Conservation (phyloP, 1,140 invertebrate genomes). For the Hyles vespertilio region DNA sequence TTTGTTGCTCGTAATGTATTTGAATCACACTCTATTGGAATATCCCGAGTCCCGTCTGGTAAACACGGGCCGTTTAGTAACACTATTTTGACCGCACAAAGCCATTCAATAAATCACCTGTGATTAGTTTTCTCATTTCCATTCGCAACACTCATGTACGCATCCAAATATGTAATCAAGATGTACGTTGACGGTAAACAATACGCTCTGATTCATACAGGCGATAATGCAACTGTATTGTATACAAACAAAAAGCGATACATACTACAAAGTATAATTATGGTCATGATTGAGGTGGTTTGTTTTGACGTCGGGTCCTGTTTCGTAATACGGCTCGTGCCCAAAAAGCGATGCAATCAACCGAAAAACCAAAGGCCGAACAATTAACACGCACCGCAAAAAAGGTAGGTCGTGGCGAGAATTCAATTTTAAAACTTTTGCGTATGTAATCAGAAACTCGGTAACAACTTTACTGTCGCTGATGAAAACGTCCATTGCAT, state of each 20-base stretch:
- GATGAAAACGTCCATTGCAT: background rate
- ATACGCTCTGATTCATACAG: constrained; percentile 48
- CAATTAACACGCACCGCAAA: constrained; percentile 22
- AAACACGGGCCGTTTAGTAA: too few relatives aligned
- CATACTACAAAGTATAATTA: background rate
- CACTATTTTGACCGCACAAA: too few relatives aligned
- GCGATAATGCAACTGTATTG: constrained; percentile 49
- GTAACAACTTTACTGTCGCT: background rate
- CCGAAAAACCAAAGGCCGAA: constrained; percentile 20
- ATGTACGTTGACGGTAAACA: constrained; percentile 42
- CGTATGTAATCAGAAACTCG: constrained; percentile 19
- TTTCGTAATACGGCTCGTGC: constrained; percentile 14
- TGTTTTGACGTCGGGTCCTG: background rate
- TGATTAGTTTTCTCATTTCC: constrained; percentile 33
- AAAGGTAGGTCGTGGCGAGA: constrained; percentile 14
- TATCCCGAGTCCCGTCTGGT: too few relatives aligned
- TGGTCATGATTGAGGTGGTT: background rate
- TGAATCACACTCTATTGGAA: too few relatives aligned
- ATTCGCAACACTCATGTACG: constrained; percentile 27
- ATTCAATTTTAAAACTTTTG: constrained; percentile 28
- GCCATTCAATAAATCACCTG: too few relatives aligned
- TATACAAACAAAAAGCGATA: constrained; percentile 28
- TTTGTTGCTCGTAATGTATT: constrained; percentile 6
- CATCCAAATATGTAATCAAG: constrained; percentile 40
- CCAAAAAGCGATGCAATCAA: constrained; percentile 20